phyloP scores from a whole-genome alignment of 2,113 vertebrate species.

The Dinomys branickii region DNA sequence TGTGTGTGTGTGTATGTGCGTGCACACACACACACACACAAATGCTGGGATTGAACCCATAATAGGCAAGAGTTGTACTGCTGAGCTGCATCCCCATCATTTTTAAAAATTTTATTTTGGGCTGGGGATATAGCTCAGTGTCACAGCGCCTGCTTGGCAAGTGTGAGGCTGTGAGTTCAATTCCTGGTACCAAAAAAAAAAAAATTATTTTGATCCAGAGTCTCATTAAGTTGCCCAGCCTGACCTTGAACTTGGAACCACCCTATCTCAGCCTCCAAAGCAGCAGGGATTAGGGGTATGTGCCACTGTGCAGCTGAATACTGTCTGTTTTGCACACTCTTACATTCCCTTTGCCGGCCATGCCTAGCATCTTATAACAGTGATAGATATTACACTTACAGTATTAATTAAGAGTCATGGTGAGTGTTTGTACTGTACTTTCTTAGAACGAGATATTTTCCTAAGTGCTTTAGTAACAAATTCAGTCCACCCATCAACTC shows the following conservation, averaged over 20 bases:
- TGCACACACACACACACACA: no score
- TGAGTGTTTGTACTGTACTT: not conserved
- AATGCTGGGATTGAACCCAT: not conserved
- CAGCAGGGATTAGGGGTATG: not conserved
- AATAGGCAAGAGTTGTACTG: not conserved
- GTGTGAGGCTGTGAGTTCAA: no score
- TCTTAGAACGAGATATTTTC: not conserved
- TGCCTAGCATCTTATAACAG: not conserved
- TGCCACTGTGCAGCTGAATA: not conserved
- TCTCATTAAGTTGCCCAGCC: not conserved
- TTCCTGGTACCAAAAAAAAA: no score
- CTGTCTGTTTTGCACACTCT: not conserved
- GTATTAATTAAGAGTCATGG: not conserved
- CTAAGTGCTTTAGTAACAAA: not conserved
- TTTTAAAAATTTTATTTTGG: not conserved
- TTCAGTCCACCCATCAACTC: not conserved
- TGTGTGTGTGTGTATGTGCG: rapidly evolving
- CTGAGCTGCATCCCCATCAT: not conserved
- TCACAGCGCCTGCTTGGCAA: no score
- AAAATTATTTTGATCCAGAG: not conserved
- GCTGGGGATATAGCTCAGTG: no score
- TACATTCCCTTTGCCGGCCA: not conserved
- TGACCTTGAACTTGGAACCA: not conserved
- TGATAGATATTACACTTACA: not conserved
- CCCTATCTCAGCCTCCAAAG: not conserved